Evolutionary conservation across 2,888 invertebrate species (phyloP), one percentile per base, ranked within the genome.

Genomic region (Eledona agricola): DNA sequence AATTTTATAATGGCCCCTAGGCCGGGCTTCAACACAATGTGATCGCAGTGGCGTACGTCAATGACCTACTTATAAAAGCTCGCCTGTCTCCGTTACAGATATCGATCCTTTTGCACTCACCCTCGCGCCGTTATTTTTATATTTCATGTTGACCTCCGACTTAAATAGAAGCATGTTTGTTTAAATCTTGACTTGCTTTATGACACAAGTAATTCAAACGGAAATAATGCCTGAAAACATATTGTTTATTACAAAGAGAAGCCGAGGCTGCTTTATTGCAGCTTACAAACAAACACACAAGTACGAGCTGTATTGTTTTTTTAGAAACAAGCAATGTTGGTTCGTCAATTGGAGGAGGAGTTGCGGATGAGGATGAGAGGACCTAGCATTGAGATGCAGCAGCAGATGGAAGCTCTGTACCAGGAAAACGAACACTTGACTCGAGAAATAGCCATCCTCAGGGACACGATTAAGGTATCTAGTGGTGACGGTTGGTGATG

Each of bases 321-420:
- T 29, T 83, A 95, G 94, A 95, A 95, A 90, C 94, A 95, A 89
- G 91, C 93, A 40, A 90, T 94, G 87, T 81, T 95, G 75, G 94
- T 96, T 51, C 84, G 95, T 20, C 95, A 96, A 77, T 78, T 96
- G 66, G 95, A 96, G 77, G 95, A 95, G 74, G 95, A 96, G 78
- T 80, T 96, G 50, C 81, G 94, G 70, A 81, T 93, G 78, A 82
- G 93, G 65, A 89, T 93, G 87, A 82, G 93, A 19, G 93, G 91
- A 60, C 93, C 94, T 1, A 93, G 91, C 71, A 86, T 93, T 59
- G 95, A 95, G 77, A 83, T 94, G 74, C 93, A 93, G 73, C 90
- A 93, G 74, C 95, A 96, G 78, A 85, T 96, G 79, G 93, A 96
- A 77, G 89, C 89, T 38, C 81, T 96, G 58, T 94, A 90, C 76